Evolutionary conservation across 2,113 vertebrate species (phyloP), one percentile per base, ranked within the genome.

Genomic region (Hippocampus comes): DNA sequence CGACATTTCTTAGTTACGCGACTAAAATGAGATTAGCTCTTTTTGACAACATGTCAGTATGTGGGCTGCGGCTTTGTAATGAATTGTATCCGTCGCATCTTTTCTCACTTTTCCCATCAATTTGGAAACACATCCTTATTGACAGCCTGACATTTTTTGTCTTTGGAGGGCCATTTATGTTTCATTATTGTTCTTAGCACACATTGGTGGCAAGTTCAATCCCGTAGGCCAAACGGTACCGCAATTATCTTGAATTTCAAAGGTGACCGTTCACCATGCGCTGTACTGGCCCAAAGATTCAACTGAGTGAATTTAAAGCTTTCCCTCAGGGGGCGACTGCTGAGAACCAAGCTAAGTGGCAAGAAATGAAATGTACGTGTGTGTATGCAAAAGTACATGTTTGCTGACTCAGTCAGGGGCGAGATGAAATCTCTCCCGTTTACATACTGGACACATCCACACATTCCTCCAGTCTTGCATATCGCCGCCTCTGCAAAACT

Each of bases 381-480:
- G 41, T 63, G 61, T 68, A 21, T 11, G 18, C 56, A n/a, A 11
- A 34, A 76, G 80, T 73, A 67, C 66, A 57, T 53, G 81, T 85
- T 75, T 83, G 77, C 79, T 82, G 84, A 87, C 83, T 76, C 72
- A 71, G 81, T 68, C 20, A 64, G 72, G 85, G 80, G 75, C 61
- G 30, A 3, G 72, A 71, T 68, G 68, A 83, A 84, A 83, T 80
- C 42, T 75, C 82, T 68, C 71, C 43, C 48, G 83, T 84, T 88
- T 85, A 73, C 77, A 82, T 87, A 78, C 34, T 1, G 34, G 34
- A 7, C 77, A 86, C 69, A 82, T 76, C 82, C 74, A 43, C 74
- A 63, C 61, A 71, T 69, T 66, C 15, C 48, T 64, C 21, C 25
- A 41, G 56, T 51, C 25, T 63, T 65, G 68, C 34, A 67, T 65